Conservation (phyloP, 2,797 vertebrate species). For the Saguinus oedipus region DNA sequence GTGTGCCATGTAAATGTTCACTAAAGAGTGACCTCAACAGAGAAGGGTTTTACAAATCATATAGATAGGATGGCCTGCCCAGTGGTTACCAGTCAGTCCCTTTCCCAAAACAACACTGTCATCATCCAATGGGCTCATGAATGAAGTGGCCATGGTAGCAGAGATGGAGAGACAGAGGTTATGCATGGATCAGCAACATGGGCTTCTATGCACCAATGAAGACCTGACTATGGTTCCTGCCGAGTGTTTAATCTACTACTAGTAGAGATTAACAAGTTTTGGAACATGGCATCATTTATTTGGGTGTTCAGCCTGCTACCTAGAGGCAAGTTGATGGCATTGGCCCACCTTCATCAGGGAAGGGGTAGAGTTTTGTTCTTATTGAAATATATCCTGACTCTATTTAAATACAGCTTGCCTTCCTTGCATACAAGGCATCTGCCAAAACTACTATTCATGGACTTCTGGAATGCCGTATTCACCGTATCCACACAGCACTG, state of each 20-base stretch:
- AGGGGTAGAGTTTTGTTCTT: neutral
- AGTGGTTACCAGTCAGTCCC: neutral
- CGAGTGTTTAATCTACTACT: neutral
- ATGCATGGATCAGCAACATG: neutral
- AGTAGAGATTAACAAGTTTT: neutral
- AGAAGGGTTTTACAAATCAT: neutral
- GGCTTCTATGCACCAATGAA: neutral
- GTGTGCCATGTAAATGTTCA: neutral
- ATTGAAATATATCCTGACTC: neutral
- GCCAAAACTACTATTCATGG: neutral
- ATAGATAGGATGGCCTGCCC: neutral
- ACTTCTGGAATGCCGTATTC: neutral
- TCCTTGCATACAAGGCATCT: neutral
- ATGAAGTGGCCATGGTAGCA: neutral
- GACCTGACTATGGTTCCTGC: neutral
- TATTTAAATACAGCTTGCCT: neutral
- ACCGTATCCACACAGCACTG: no score
- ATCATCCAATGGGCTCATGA: neutral
- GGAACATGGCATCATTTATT: neutral
- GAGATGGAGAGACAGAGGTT: neutral
- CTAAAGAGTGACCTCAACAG: neutral
- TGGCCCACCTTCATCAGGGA: neutral
- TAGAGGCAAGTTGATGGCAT: neutral
- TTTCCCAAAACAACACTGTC: neutral
- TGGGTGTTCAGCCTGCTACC: neutral